Evolutionary conservation across 2,888 invertebrate genomes (phyloP).

Genomic region (Scrobipalpa costella): DNA sequence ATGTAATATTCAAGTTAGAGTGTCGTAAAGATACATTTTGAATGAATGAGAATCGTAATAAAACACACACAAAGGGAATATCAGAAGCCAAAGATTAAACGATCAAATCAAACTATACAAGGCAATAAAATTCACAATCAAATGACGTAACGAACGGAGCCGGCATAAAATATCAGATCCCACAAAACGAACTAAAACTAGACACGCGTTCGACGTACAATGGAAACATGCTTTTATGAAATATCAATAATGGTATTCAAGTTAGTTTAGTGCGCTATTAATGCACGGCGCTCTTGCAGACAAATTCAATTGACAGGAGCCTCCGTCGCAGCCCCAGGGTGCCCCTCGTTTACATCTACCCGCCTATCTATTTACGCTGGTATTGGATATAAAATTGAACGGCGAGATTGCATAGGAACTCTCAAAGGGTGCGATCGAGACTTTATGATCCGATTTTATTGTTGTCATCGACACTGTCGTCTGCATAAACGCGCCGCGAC

Average conservation of each 20-base stretch:
- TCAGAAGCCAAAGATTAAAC: constrained; percentile 49
- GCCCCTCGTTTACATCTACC: constrained; percentile 69
- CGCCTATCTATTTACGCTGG: constrained; percentile 71
- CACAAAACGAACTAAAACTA: constrained; percentile 60
- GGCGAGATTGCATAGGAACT: constrained; percentile 69
- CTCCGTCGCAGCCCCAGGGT: constrained; percentile 68
- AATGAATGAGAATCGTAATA: neutral
- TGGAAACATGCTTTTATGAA: constrained; percentile 64
- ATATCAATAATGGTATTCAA: constrained; percentile 71
- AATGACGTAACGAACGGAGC: constrained; percentile 48
- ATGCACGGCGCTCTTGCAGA: constrained; percentile 74
- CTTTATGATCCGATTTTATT: constrained; percentile 72
- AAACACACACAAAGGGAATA: constrained; percentile 27
- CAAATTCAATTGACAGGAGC: constrained; percentile 79
- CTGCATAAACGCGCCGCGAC: constrained; percentile 56
- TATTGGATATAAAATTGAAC: constrained; percentile 73
- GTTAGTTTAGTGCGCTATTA: constrained; percentile 75
- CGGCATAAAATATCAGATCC: constrained; percentile 53
- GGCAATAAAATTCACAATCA: constrained; percentile 54
- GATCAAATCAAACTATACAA: constrained; percentile 53
- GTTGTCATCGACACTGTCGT: constrained; percentile 63
- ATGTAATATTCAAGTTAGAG: neutral
- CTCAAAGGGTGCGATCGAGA: constrained; percentile 66
- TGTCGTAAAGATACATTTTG: constrained; percentile 3
- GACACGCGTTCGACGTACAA: constrained; percentile 57